These are phyloP conservation scores for Ommatoiulus sabulosus DNA, from an alignment of 2,888 invertebrate genomes.

Conservation along the genomic window DNA sequence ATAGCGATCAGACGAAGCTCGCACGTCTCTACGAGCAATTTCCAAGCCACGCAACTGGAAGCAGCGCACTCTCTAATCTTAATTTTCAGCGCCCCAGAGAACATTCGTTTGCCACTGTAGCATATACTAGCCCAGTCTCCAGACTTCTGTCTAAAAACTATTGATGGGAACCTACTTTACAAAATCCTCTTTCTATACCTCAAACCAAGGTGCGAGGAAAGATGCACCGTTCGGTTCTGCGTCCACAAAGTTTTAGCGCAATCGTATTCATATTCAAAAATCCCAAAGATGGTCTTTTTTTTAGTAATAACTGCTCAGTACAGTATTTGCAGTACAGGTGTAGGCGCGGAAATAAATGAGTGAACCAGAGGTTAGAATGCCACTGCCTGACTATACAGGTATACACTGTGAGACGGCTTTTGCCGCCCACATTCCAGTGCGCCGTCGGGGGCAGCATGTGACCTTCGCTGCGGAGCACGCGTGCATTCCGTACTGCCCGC, in stretches of 20 bases:
- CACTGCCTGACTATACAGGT: no score
- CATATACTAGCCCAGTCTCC: background rate
- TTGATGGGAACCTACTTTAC: background rate
- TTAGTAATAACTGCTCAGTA: no score
- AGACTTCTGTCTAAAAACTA: background rate
- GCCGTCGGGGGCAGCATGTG: no score
- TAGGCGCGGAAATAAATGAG: no score
- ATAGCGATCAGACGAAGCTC: background rate
- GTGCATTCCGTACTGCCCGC: no score
- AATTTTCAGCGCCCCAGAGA: slow-evolving; percentile 31
- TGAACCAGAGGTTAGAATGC: no score
- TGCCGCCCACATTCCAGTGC: no score
- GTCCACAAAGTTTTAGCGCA: background rate
- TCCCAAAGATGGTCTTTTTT: no score
- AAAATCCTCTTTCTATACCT: background rate
- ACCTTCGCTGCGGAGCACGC: no score
- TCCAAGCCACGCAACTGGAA: slow-evolving; percentile 17
- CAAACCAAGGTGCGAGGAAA: background rate
- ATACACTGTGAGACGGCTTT: no score
- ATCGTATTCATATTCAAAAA: no score
- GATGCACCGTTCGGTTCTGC: background rate
- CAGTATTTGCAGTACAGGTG: no score
- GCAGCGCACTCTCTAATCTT: slow-evolving; percentile 4
- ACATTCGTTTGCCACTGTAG: background rate
- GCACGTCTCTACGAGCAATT: slow-evolving; percentile 40